Evolutionary conservation across 2,113 vertebrate species (phyloP).

Genomic region (Microtus ochrogaster): DNA sequence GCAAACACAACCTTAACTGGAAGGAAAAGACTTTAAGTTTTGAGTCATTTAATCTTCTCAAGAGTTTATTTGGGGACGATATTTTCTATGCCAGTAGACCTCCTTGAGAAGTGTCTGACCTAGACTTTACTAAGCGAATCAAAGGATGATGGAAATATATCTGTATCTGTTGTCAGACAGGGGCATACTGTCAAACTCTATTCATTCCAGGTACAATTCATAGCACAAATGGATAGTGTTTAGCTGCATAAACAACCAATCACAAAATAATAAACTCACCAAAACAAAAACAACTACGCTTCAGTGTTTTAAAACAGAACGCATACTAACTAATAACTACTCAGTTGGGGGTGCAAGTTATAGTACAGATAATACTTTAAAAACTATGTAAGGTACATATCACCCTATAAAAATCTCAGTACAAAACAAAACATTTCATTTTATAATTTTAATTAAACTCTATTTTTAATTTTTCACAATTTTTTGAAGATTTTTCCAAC

Average conservation of each 20-base stretch:
- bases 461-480: conserved; percentile 31
- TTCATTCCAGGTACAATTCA: not conserved
- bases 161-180: not conserved
- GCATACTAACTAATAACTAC: not conserved
- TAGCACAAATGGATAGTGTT: not conserved
- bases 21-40: not conserved
- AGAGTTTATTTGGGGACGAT: not conserved
- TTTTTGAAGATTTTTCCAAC: conserved; percentile 12
- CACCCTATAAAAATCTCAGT: not conserved
- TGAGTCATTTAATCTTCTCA: not conserved
- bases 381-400: not conserved
- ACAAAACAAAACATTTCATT: not conserved
- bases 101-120: not conserved
- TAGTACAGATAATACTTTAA: not conserved
- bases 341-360: not conserved
- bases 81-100: conserved; percentile 21
- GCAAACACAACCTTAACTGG: not conserved
- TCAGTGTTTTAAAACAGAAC: not conserved
- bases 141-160: not conserved
- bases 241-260: not conserved
- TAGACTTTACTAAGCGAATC: not conserved
- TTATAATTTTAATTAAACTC: conserved; percentile 41
- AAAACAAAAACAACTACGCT: not conserved
- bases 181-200: not conserved
- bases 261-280: not conserved